phyloP scores from a whole-genome alignment of 2,797 vertebrate species.

The Acrocephalus scirpaceus region DNA sequence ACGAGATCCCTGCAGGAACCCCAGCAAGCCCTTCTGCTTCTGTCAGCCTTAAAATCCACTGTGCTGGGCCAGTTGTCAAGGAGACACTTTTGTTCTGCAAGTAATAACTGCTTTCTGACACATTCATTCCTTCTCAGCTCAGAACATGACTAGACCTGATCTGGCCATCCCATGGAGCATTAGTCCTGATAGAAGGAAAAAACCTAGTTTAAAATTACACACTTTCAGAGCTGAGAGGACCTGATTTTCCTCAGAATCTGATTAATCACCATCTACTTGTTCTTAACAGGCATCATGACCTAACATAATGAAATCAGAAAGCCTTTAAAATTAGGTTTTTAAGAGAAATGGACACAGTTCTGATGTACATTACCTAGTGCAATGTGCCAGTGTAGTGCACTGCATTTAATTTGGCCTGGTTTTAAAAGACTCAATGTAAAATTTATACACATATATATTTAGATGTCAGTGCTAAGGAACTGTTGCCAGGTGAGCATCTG shows the following conservation, averaged over 20 bases:
- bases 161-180: slow-evolving; percentile 9
- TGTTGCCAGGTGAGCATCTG: background rate
- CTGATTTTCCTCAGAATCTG: background rate
- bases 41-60: background rate
- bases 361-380: background rate
- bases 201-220: background rate
- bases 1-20: background rate
- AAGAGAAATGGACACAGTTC: background rate
- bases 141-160: slow-evolving; percentile 46
- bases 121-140: background rate
- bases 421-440: background rate
- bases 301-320: background rate
- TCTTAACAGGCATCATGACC: background rate
- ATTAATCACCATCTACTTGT: background rate
- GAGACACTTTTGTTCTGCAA: background rate
- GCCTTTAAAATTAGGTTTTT: background rate
- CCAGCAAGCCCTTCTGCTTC: background rate
- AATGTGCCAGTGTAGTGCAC: background rate
- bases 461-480: background rate
- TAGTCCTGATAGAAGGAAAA: background rate
- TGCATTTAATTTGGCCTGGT: background rate
- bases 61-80: background rate
- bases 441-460: background rate
- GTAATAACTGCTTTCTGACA: slow-evolving; percentile 18
- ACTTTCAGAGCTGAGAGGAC: background rate